Evolutionary conservation across 2,797 vertebrate genomes (phyloP).

Genomic region (Echeneis naucrates): DNA sequence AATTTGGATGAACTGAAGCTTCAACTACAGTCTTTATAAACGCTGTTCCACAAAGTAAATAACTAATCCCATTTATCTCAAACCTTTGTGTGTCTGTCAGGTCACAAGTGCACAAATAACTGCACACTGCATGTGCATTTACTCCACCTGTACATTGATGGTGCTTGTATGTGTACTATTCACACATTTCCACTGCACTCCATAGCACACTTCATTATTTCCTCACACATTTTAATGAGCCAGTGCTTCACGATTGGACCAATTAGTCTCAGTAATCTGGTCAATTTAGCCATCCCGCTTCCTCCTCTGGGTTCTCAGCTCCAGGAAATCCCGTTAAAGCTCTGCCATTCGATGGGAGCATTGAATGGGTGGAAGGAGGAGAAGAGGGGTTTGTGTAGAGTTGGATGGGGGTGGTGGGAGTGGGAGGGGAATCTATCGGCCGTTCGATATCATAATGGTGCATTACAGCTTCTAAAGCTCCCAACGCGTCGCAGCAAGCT

Average conservation of each 20-base stretch:
- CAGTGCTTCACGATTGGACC: conserved; percentile 60
- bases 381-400: conserved; percentile 26
- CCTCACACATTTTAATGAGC: conserved; percentile 66
- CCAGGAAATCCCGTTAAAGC: conserved; percentile 36
- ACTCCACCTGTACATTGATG: conserved; percentile 11
- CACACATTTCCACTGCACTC: conserved; percentile 27
- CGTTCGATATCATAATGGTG: conserved; percentile 78
- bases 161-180: conserved; percentile 28
- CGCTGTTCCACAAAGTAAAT: conserved; percentile 1
- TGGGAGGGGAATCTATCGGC: conserved; percentile 31
- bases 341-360: conserved; percentile 34
- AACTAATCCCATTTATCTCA: conserved; percentile 28
- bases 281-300: conserved; percentile 68
- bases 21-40: conserved; percentile 5
- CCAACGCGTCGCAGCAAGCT: conserved; percentile 39
- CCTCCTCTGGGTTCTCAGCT: conserved; percentile 58
- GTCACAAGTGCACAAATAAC: neutral
- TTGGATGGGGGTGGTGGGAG: conserved; percentile 14
- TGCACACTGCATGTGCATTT: conserved; percentile 20
- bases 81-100: conserved; percentile 14
- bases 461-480: conserved; percentile 71
- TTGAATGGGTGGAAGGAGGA: conserved; percentile 16
- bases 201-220: conserved; percentile 59
- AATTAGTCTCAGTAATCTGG: conserved; percentile 78
- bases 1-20: conserved; percentile 17